Conservation (phyloP, 2,888 invertebrate species). For the Drosophila vallismaia region DNA sequence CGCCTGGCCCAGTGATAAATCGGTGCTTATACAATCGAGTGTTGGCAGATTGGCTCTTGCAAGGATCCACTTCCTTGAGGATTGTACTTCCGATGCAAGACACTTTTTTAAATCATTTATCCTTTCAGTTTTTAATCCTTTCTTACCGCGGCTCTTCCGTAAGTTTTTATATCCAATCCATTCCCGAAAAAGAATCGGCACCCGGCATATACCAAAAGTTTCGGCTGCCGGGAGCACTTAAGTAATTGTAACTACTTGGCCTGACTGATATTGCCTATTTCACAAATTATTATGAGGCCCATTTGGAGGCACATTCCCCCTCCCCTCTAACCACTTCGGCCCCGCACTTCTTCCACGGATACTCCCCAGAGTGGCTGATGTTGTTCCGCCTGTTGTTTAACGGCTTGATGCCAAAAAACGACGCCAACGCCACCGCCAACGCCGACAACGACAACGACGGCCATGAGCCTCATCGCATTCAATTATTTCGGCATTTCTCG, state of each 20-base stretch:
- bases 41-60: constrained; percentile 47
- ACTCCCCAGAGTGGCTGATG: constrained; percentile 36
- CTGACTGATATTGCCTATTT: constrained; percentile 78
- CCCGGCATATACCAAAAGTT: constrained; percentile 20
- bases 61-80: constrained; percentile 15
- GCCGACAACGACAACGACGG: constrained; percentile 49
- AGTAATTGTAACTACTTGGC: constrained; percentile 75
- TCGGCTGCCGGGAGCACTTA: constrained; percentile 66
- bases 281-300: constrained; percentile 77
- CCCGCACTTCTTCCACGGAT: constrained; percentile 30
- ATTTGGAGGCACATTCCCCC: constrained; percentile 69
- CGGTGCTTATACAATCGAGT: constrained; percentile 50
- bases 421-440: constrained; percentile 57
- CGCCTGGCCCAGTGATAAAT: constrained; percentile 62
- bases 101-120: too few relatives aligned
- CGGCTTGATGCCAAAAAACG: constrained; percentile 77
- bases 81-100: constrained; percentile 15
- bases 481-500: constrained; percentile 73
- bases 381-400: constrained; percentile 75
- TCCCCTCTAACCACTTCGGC: constrained; percentile 29
- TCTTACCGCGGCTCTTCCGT: neutral
- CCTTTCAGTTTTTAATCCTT: neutral
- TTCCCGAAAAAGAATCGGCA: neutral
- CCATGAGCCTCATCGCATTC: constrained; percentile 79
- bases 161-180: neutral